A percentile compares a stretch with the other conserved stretches of the same genome.
Evolutionary conservation across 2,888 invertebrate species (phyloP).

Genomic region (Camponotus fellah): DNA sequence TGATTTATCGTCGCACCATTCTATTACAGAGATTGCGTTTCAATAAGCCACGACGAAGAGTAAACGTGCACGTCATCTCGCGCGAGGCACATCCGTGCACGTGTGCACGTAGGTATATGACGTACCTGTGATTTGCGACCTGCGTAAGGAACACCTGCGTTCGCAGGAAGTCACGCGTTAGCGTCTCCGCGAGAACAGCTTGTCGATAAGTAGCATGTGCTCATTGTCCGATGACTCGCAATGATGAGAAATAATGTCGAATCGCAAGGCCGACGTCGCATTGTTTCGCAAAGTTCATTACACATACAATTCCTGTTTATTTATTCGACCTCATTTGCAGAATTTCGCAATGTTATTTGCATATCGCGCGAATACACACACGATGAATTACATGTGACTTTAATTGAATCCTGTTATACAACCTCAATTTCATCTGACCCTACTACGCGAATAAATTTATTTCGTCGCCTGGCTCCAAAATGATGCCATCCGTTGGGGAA

Average conservation of each 20-base stretch:
- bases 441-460: conserved; percentile 18
- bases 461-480: background rate
- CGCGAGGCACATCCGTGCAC: conserved; percentile 2
- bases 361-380: background rate
- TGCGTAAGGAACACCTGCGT: conserved; percentile 50
- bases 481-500: background rate
- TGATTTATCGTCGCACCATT: conserved; percentile 15
- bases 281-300: conserved; percentile 23
- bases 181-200: conserved; percentile 3
- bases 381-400: conserved; percentile 25
- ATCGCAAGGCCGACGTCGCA: background rate
- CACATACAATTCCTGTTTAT: background rate
- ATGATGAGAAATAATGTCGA: background rate
- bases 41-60: conserved; percentile 28
- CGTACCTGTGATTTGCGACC: conserved; percentile 29
- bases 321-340: conserved; percentile 19
- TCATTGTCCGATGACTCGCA: background rate
- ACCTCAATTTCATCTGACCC: conserved; percentile 10
- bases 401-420: conserved; percentile 14
- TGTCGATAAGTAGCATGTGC: conserved; percentile 53
- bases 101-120: conserved; percentile 23
- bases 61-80: conserved; percentile 27
- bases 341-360: background rate
- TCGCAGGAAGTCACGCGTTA: conserved; percentile 52
- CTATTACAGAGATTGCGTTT: conserved; percentile 30